Base-by-base conservation (phyloP, 2,888 invertebrate genomes). In the Eristalinus sepulchralis region DNA sequence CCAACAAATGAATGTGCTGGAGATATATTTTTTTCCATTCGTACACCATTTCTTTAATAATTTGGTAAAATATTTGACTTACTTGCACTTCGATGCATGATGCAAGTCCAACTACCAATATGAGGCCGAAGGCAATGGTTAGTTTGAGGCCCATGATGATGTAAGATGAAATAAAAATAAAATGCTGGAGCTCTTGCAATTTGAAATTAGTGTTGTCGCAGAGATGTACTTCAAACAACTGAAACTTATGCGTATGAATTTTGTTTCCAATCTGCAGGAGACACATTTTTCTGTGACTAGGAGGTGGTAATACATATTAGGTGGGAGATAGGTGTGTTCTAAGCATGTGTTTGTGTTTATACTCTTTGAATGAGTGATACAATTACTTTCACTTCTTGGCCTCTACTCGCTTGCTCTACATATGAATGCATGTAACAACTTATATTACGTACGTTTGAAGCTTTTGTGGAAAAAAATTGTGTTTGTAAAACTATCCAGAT, bases 161-260 rank as follows among this genome's bases (percentile, higher is more conserved):
- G 13, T 6, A 66, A 24, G 17, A 39, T 39, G 33, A 27, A 60
- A 60, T 24, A n/a, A 39, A 39, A 39, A 39, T 6, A 62, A 68
- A 22, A 33, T 24, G 10, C 34, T 53, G 27, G 27, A 47, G 55
- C 31, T 47, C 27, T 66, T 64, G 33, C 31, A 64, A 59, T 63
- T 73, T 53, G 13, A 72, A 47, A 62, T 22, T 63, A 72, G 47
- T 62, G 77, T 57, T 62, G 76, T 72, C 77, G 39, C 82, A 67
- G 77, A 77, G 81, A 72, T 72, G 72, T 60, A 72, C 81, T 67
- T n/a, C 20, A 59, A 34, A 66, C 39, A 77, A 85, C 85, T 85
- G 77, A 13, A 63, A 72, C 76, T 63, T 55, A 8, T 8, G 63
- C 10, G 33, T 77, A 71, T 47, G 24, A 8, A 17, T 81, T 85